These are phyloP conservation scores for Pterocles gutturalis DNA, from an alignment of 2,113 vertebrate species.

Conservation along the genomic window DNA sequence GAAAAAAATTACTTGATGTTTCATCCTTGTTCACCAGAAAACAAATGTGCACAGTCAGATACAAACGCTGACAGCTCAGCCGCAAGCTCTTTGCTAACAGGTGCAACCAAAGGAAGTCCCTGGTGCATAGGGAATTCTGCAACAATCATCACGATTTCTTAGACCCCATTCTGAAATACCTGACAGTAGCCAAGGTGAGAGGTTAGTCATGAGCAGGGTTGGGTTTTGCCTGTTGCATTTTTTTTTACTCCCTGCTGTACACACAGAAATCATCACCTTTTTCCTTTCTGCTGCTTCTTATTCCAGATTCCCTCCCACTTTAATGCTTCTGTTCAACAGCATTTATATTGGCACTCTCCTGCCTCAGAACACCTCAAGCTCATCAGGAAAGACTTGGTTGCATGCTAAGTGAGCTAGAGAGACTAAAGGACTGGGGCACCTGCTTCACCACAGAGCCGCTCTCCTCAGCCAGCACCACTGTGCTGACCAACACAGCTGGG, in stretches of 20 bases:
- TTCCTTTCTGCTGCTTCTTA: neutral
- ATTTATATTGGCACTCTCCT: neutral
- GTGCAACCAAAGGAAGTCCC: neutral
- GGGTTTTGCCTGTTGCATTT: neutral
- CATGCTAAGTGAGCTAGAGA: fast-evolving
- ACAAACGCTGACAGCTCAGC: neutral
- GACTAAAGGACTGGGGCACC: neutral
- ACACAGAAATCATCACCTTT: neutral
- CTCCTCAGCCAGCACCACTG: neutral
- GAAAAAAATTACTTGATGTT: neutral
- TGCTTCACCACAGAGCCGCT: neutral
- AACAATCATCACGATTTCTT: neutral
- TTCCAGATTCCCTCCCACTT: neutral
- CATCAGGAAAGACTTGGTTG: neutral
- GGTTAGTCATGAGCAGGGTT: neutral
- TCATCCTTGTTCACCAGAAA: neutral
- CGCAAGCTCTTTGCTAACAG: neutral
- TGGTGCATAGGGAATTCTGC: neutral
- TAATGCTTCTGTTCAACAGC: neutral
- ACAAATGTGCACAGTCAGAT: neutral
- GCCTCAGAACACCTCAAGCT: neutral
- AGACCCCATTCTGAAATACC: neutral
- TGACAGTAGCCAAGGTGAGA: neutral
- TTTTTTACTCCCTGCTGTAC: neutral
- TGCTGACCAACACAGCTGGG: neutral